Percentiles rank a stretch among this genome's conserved stretches.
Conservation (phyloP, 2,888 invertebrate genomes). For the Heliconius cydno region DNA sequence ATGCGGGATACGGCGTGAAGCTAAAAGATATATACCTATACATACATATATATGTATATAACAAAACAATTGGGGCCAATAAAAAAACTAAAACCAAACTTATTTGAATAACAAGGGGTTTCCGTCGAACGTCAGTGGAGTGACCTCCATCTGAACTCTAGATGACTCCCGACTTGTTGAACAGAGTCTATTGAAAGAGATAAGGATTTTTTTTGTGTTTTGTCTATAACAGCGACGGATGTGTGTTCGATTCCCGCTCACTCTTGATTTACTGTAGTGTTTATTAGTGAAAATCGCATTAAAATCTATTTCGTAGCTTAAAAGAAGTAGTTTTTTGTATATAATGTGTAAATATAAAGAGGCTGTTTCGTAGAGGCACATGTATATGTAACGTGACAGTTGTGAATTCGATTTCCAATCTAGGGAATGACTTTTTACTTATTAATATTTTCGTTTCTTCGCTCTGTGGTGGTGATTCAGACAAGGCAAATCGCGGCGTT, state of each 20-base stretch:
- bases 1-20: too few species aligned
- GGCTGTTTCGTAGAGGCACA: too few species aligned
- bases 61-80: conserved; percentile 23
- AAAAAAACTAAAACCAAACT: conserved; percentile 11
- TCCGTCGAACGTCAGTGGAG: conserved; percentile 10
- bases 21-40: neutral
- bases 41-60: neutral
- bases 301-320: too few species aligned
- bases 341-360: too few species aligned
- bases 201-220: neutral
- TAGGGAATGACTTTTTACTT: neutral
- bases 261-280: too few species aligned
- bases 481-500: neutral
- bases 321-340: too few species aligned
- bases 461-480: neutral
- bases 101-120: conserved; percentile 27
- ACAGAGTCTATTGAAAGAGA: conserved; percentile 2
- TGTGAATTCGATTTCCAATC: neutral
- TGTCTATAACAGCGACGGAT: neutral
- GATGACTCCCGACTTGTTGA: conserved; percentile 13
- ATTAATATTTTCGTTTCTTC: neutral
- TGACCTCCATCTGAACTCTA: conserved; percentile 24
- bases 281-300: too few species aligned
- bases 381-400: neutral
- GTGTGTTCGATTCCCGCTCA: neutral